These are phyloP conservation scores for Drosophila rhopaloa DNA, from an alignment of 1,140 invertebrate genomes.

Conservation along the genomic window DNA sequence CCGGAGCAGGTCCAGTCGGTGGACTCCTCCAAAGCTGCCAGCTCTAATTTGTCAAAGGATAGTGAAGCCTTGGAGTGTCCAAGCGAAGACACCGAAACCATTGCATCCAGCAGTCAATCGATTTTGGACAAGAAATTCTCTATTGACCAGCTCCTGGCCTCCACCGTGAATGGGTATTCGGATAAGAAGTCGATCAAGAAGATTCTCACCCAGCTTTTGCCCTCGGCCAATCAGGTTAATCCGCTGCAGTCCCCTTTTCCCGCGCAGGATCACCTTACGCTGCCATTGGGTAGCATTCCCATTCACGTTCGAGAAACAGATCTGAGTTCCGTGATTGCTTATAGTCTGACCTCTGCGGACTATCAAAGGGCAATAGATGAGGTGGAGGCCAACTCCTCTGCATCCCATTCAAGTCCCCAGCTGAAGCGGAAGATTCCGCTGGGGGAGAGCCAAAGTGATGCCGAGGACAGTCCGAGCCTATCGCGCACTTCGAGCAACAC, in stretches of 20 bases:
- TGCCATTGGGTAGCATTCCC: conserved; percentile 87
- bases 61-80: conserved; percentile 25
- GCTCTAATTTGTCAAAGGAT: conserved; percentile 2
- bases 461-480: conserved; percentile 45
- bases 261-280: conserved; percentile 88
- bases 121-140: conserved; percentile 58
- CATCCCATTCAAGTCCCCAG: conserved; percentile 64
- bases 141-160: conserved; percentile 65
- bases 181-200: conserved; percentile 89
- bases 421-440: conserved; percentile 56
- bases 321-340: conserved; percentile 95
- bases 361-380: conserved; percentile 87
- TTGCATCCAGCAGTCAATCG: neutral
- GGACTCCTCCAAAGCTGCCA: neutral
- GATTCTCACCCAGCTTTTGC: conserved; percentile 89
- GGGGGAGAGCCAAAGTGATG: conserved; percentile 49
- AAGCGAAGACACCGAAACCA: conserved; percentile 36
- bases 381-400: conserved; percentile 16
- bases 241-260: conserved; percentile 87
- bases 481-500: conserved; percentile 43
- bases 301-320: conserved; percentile 94
- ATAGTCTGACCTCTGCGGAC: conserved; percentile 90
- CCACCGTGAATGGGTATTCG: conserved; percentile 51
- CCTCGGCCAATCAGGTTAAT: conserved; percentile 85
- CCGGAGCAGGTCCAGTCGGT: conserved; percentile 39